These are phyloP conservation scores for Marmota monax DNA, from an alignment of 2,113 vertebrate species.

Conservation along the genomic window DNA sequence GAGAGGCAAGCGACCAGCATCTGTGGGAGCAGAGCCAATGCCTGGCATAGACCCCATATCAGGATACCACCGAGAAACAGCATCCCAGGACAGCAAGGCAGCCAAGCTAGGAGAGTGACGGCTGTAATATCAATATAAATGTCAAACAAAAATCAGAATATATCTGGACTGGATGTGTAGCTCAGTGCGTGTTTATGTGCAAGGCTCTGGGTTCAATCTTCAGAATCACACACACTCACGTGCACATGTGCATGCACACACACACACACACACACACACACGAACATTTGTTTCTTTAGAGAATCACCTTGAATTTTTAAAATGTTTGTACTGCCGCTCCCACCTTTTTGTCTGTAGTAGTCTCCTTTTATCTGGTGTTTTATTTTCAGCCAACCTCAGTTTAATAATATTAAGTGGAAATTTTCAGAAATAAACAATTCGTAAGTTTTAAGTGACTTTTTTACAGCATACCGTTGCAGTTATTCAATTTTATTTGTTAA, in stretches of 20 bases:
- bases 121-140: neutral
- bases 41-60: neutral
- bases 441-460: neutral
- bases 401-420: neutral
- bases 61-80: fast-evolving
- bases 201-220: neutral
- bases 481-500: neutral
- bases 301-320: neutral
- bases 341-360: neutral
- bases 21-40: neutral
- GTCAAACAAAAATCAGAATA: neutral
- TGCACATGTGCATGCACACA: neutral
- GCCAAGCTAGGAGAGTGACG: neutral
- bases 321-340: neutral
- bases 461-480: neutral
- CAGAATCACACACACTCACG: no score
- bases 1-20: no score
- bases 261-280: neutral
- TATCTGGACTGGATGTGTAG: neutral
- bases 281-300: neutral
- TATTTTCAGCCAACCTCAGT: neutral
- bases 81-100: neutral
- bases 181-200: neutral
- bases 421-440: neutral
- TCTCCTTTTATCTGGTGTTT: neutral